These are phyloP conservation scores for Coreoperca whiteheadi DNA, from an alignment of 2,113 vertebrate species.

Conservation along the genomic window DNA sequence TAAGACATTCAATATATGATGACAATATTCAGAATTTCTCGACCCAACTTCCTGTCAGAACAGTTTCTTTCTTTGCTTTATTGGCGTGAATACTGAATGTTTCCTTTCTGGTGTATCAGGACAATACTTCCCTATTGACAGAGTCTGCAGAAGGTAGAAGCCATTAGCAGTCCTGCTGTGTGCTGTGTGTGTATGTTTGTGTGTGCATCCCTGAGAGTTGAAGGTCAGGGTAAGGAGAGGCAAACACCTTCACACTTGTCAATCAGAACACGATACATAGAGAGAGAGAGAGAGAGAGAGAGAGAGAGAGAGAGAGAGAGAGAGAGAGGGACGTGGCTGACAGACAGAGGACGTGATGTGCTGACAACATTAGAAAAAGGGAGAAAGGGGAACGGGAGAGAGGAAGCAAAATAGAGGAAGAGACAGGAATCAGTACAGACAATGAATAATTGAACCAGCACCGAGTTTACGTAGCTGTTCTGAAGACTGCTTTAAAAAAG, in stretches of 20 bases:
- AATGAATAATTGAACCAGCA: slow-evolving; percentile 58
- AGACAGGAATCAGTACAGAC: slow-evolving; percentile 33
- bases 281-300: background rate
- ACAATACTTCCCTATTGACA: slow-evolving; percentile 56
- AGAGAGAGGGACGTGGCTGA: background rate
- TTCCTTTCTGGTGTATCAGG: slow-evolving; percentile 35
- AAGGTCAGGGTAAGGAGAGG: slow-evolving; percentile 78
- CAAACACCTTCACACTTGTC: slow-evolving; percentile 73
- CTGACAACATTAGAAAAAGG: slow-evolving; percentile 18
- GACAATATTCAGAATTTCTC: background rate
- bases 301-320: background rate
- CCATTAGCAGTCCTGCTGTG: slow-evolving; percentile 72
- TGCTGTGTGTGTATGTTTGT: slow-evolving; percentile 40
- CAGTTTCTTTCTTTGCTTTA: slow-evolving; percentile 18
- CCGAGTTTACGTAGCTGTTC: slow-evolving; percentile 2
- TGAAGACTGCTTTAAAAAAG: slow-evolving; percentile 39
- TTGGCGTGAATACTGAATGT: slow-evolving; percentile 35
- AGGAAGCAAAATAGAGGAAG: background rate
- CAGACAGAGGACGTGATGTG: slow-evolving; percentile 12
- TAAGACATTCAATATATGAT: background rate
- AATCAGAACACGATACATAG: slow-evolving; percentile 57
- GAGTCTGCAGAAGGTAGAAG: slow-evolving; percentile 53
- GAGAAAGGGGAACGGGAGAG: background rate
- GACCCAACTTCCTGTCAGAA: background rate
- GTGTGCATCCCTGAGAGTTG: slow-evolving; percentile 62